Conservation (phyloP, 1,140 invertebrate species). For the Hypsibius dujardini region DNA sequence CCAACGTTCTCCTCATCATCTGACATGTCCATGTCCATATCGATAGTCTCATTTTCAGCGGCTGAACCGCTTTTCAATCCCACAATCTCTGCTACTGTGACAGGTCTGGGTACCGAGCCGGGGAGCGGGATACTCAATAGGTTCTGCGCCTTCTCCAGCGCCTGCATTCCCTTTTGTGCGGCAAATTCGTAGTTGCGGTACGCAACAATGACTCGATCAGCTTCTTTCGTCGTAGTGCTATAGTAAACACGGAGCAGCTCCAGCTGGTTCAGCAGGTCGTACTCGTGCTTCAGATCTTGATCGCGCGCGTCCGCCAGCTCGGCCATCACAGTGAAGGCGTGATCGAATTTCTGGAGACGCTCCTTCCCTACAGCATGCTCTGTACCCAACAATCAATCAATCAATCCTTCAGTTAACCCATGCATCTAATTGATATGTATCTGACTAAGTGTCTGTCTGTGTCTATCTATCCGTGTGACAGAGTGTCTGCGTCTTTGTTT, state of each 20-base stretch:
- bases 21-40: conserved; percentile 4
- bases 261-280: conserved; percentile 8
- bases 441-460: too few relatives aligned
- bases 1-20: conserved; percentile 9
- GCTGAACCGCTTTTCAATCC: neutral
- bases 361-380: neutral
- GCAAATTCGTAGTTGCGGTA: neutral
- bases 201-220: neutral
- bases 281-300: conserved; percentile 1
- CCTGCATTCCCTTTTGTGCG: neutral
- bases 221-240: neutral
- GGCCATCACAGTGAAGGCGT: neutral
- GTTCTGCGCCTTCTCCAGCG: neutral
- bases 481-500: too few relatives aligned
- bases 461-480: too few relatives aligned
- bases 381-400: neutral
- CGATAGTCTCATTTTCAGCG: neutral
- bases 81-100: neutral
- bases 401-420: too few relatives aligned
- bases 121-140: neutral
- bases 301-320: neutral
- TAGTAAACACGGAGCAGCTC: conserved; percentile 1
- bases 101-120: neutral
- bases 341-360: neutral
- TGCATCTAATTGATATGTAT: too few relatives aligned